Conservation (phyloP, 2,888 invertebrate genomes). For the Euproctis similis region DNA sequence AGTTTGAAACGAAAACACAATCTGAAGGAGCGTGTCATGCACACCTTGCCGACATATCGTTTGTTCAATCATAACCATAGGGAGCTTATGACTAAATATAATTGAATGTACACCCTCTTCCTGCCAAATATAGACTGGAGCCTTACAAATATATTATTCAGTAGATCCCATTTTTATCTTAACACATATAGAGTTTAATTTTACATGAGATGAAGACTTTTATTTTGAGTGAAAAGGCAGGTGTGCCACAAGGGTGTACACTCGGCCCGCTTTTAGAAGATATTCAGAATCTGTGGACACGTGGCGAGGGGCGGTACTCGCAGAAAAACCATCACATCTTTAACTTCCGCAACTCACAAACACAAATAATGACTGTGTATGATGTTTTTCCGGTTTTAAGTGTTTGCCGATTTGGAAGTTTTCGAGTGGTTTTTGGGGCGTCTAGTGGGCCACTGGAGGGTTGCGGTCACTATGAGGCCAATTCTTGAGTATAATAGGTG, state of each 20-base stretch:
- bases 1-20: slow-evolving; percentile 33
- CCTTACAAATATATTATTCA: slow-evolving; percentile 33
- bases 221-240: slow-evolving; percentile 43
- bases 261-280: slow-evolving; percentile 64
- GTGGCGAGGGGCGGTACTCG: slow-evolving; percentile 58
- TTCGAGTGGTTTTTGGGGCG: slow-evolving; percentile 53
- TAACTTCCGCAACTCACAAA: slow-evolving; percentile 66
- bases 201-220: slow-evolving; percentile 10
- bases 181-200: slow-evolving; percentile 29
- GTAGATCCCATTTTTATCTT: slow-evolving; percentile 23
- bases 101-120: slow-evolving; percentile 73
- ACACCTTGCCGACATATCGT: slow-evolving; percentile 69
- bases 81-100: slow-evolving; percentile 72
- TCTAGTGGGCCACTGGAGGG: slow-evolving; percentile 35
- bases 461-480: slow-evolving; percentile 24
- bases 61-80: slow-evolving; percentile 64
- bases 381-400: slow-evolving; percentile 70
- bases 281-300: slow-evolving; percentile 65
- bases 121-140: slow-evolving; percentile 64
- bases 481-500: slow-evolving; percentile 21
- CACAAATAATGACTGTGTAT: slow-evolving; percentile 68
- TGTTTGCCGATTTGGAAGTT: slow-evolving; percentile 51
- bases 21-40: slow-evolving; percentile 42
- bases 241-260: slow-evolving; percentile 64
- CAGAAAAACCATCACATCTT: slow-evolving; percentile 67